Percentiles rank a stretch among this genome's conserved stretches.
Evolutionary conservation across 1,140 invertebrate species (phyloP).

Genomic region (Gonioctena quinquepunctata): DNA sequence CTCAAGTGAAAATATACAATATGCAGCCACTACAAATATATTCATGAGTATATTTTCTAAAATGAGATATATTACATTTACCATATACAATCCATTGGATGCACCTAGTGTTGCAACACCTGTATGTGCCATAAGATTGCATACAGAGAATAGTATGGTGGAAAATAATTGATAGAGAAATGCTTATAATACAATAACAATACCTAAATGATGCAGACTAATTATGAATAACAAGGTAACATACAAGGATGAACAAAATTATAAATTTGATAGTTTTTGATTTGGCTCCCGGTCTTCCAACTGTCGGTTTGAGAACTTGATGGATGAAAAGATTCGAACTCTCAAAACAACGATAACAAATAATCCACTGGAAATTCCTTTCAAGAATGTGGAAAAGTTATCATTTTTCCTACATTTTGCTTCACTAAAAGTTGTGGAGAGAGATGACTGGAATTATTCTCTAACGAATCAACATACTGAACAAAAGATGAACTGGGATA

Average conservation of each 20-base stretch:
- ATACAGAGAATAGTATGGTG: neutral
- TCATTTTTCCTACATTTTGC: neutral
- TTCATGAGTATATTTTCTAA: neutral
- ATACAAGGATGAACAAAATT: neutral
- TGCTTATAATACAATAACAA: neutral
- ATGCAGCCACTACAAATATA: neutral
- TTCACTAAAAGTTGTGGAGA: neutral
- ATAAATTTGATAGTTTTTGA: neutral
- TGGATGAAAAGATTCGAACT: no score
- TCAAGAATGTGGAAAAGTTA: neutral
- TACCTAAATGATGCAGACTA: neutral
- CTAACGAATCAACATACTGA: neutral
- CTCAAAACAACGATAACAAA: no score
- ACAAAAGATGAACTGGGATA: neutral
- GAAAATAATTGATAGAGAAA: neutral
- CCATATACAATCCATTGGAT: neutral
- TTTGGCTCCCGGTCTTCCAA: no score
- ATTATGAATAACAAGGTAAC: neutral
- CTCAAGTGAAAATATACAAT: neutral
- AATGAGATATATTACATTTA: neutral
- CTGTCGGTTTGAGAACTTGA: no score
- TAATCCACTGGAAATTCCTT: neutral
- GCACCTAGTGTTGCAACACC: neutral
- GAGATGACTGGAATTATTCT: conserved; percentile 1
- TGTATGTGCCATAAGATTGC: neutral